Evolutionary conservation across 2,888 invertebrate species (phyloP).

Genomic region (Automeris io): DNA sequence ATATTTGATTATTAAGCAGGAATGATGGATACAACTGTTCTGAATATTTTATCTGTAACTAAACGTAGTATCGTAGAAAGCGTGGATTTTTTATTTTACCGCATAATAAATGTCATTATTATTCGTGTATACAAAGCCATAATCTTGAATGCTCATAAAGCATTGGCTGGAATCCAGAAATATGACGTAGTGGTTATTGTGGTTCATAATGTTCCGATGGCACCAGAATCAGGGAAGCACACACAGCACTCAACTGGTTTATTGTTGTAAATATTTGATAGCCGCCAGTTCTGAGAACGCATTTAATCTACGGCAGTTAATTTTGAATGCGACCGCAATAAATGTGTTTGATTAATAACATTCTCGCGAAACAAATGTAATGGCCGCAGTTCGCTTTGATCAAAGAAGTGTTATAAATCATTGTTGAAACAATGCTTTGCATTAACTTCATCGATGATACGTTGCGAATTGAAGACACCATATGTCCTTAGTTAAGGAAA

Average conservation of each 20-base stretch:
- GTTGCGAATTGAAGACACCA: conserved; percentile 41
- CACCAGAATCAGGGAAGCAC: conserved; percentile 49
- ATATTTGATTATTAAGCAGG: conserved; percentile 33
- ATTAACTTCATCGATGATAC: conserved; percentile 33
- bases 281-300: conserved; percentile 59
- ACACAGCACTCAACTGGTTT: conserved; percentile 51
- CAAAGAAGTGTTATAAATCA: conserved; percentile 39
- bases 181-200: conserved; percentile 46
- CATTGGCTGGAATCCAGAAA: conserved; percentile 61
- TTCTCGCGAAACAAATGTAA: conserved; percentile 65
- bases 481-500: conserved; percentile 22
- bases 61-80: conserved; percentile 9
- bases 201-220: conserved; percentile 34
- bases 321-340: conserved; percentile 62
- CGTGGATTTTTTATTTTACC: conserved; percentile 1
- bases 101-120: conserved; percentile 31
- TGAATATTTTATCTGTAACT: conserved; percentile 18
- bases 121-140: conserved; percentile 13
- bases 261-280: conserved; percentile 72
- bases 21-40: conserved; percentile 27
- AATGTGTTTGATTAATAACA: conserved; percentile 71
- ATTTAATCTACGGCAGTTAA: conserved; percentile 65
- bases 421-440: conserved; percentile 39
- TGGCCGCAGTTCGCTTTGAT: conserved; percentile 52
- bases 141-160: conserved; percentile 52